Base-by-base conservation (phyloP, 2,797 vertebrate species). In the Gymnocypris eckloni region DNA sequence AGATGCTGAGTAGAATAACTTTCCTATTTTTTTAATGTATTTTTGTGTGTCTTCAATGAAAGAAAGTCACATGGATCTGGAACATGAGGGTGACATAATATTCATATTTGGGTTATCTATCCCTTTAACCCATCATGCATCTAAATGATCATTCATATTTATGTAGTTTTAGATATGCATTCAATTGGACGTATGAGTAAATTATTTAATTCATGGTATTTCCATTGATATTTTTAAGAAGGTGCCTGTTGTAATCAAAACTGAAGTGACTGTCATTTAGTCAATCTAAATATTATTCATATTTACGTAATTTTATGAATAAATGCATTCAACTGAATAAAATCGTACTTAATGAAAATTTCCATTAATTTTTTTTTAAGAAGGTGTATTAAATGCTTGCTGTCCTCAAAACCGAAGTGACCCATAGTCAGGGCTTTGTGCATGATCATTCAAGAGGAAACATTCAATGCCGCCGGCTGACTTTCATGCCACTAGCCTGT, bases 401-500 rank as follows among this genome's bases (percentile, higher is more conserved):
- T 41, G n/a, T 76, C 33, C 70, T 73, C 33, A 76, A 59, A 81
- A 75, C 45, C 56, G 70, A 75, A 73, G 54, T 81, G 71, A 86
- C 70, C 84, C 64, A 66, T 73, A 50, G 78, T 81, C 15, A n/a
- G 43, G 56, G 56, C 69, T 81, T 86, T 86, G 84, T 86, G 70
- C 59, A 76, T 50, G 70, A 75, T 75, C 79, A 75, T 66, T 86
- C 70, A 81, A 86, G 78, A n/a, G 79, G 78, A 86, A 81, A 81
- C 70, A 61, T 52, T 18, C 43, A 75, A 28, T 8, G 79, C 84
- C 45, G 3, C 52, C 43, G 70, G 79, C 79, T 66, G 70, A 81
- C 79, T 81, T 80, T 73, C 54, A 64, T 73, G 43, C 28, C 69
- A 86, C 70, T 67, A 81, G 70, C 70, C n/a, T 86, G 79, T 81